Evolutionary conservation across 1,140 invertebrate genomes (phyloP), one percentile per base, ranked within the genome.

Genomic region (Drepana arcuata): DNA sequence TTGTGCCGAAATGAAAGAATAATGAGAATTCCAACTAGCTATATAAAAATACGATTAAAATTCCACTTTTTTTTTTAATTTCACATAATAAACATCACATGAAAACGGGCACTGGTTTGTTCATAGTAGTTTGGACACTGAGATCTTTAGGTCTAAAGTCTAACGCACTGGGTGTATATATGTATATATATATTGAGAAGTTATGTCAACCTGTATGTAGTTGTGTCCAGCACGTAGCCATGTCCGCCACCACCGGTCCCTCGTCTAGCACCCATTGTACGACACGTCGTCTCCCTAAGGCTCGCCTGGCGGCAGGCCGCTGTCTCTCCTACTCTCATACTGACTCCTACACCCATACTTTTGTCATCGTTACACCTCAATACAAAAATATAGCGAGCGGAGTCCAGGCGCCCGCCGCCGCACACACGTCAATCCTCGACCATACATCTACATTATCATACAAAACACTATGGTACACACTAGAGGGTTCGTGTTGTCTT

Each of bases 71-170:
- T 38, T 67, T 41, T 41, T 49, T 24, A 41, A 56, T 53, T 59
- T 48, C 49, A 59, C 60, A 62, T 61, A 53, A 52, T 56, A 62
- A 63, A 58, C 65, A 73, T 75, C 69, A 75, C 73, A 75, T 65
- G 68, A 61, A n/a, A 69, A 66, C 70, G 71, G 69, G 67, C 77
- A 81, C 77, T 81, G 77, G 77, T 62, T 71, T 67, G 72, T 70
- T 80, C 68, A 59, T 56, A 67, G 66, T 51, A 60, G 58, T 63
- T 67, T 66, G 63, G 67, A 79, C 62, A 71, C 65, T 79, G 74
- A 79, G 74, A 79, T 79, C 74, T 63, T 58, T 61, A 41, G n/a
- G n/a, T n/a, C n/a, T n/a, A n/a, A n/a, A n/a, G n/a, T n/a, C 41
- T 47, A 60, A 50, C 55, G 51, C 60, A 58, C 57, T 60, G 58